Evolutionary conservation across 35 echinoderm and acorn worm species (phyloP).

Genomic region (Strongylocentrotus purpuratus): DNA sequence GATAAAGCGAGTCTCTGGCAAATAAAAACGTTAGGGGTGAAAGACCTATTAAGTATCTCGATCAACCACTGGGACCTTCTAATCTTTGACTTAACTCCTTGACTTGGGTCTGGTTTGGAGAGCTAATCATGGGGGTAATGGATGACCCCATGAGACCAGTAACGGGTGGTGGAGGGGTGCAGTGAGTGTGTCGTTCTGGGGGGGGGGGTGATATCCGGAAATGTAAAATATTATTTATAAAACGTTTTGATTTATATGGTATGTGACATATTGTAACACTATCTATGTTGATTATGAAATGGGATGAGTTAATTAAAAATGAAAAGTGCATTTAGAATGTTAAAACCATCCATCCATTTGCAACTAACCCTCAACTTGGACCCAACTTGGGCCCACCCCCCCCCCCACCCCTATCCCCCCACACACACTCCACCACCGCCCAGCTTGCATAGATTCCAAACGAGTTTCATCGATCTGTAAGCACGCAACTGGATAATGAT

Average conservation of each 20-base stretch:
- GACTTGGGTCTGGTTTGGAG: neutral
- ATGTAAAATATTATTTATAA: too few species aligned
- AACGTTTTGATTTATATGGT: too few species aligned
- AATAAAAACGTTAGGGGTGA: neutral
- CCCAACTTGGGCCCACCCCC: too few species aligned
- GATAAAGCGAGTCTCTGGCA: neutral
- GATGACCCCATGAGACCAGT: neutral
- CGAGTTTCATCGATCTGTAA: neutral
- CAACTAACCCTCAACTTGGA: too few species aligned
- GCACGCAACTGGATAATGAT: neutral
- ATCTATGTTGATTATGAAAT: too few species aligned
- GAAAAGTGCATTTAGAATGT: too few species aligned
- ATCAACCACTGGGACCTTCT: neutral
- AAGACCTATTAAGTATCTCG: neutral
- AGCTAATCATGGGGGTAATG: neutral
- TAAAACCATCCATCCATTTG: too few species aligned
- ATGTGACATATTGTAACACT: too few species aligned
- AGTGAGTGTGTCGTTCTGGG: neutral
- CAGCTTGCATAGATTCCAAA: neutral
- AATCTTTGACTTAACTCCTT: neutral
- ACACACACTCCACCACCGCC: neutral
- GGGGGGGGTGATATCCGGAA: too few species aligned
- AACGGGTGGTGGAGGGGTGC: neutral
- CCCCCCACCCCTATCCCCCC: neutral
- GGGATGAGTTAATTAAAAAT: neutral